Percentiles rank a stretch among this genome's conserved stretches.
phyloP scores from a whole-genome alignment of 2,888 invertebrate species.

The Apotomis turbidana region DNA sequence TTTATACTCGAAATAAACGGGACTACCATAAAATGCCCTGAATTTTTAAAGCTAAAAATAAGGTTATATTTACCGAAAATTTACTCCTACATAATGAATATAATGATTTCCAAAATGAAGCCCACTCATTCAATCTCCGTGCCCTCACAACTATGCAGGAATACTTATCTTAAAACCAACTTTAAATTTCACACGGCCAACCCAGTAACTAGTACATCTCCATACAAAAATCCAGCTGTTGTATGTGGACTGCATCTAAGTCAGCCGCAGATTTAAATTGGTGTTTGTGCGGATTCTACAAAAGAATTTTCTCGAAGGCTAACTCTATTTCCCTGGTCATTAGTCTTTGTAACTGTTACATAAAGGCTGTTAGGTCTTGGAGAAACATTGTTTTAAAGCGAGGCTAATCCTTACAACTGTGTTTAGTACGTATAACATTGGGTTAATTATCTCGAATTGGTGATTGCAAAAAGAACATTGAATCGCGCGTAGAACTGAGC shows the following conservation, averaged over 20 bases:
- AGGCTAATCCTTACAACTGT: constrained; percentile 4
- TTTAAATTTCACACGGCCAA: constrained; percentile 1
- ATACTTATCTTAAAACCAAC: constrained; percentile 10
- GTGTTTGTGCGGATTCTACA: constrained; percentile 27
- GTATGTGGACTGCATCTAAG: neutral
- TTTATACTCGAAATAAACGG: too few relatives aligned
- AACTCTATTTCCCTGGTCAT: constrained; percentile 64
- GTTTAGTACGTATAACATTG: constrained; percentile 6
- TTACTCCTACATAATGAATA: neutral
- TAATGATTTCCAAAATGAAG: neutral
- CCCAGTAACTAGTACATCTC: neutral
- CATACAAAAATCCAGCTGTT: neutral
- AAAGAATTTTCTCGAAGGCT: constrained; percentile 47
- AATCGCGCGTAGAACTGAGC: too few relatives aligned
- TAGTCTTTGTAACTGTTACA: constrained; percentile 63
- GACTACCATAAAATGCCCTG: too few relatives aligned
- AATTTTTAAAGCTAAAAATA: too few relatives aligned
- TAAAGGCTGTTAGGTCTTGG: constrained; percentile 44
- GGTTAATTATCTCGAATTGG: constrained; percentile 7
- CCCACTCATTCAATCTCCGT: neutral
- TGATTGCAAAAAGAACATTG: neutral
- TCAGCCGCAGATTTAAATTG: constrained; percentile 30
- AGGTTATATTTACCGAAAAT: too few relatives aligned
- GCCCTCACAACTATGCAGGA: constrained; percentile 7
- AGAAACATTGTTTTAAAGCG: constrained; percentile 31